A percentile compares a stretch with the other conserved stretches of the same genome.
Evolutionary conservation across 2,797 vertebrate species (phyloP).

Genomic region (Petrocephalus schoutedeni): DNA sequence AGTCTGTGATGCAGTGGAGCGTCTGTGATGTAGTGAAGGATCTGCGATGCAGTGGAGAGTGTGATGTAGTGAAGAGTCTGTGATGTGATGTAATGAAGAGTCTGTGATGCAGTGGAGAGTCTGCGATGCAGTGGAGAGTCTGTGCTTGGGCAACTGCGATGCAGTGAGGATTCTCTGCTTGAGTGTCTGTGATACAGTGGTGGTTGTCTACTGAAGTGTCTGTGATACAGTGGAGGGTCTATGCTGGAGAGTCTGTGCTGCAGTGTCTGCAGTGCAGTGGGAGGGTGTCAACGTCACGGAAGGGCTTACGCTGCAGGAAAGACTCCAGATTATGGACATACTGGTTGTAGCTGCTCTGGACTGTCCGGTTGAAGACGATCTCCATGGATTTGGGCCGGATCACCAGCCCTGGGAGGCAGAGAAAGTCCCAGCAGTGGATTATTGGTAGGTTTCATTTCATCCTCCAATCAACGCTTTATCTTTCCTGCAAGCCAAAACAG

Average conservation of each 20-base stretch:
- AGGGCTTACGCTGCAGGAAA: slow-evolving; percentile 75
- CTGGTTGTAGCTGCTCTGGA: slow-evolving; percentile 53
- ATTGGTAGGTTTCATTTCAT: not conserved
- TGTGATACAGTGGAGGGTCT: not conserved
- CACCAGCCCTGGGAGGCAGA: slow-evolving; percentile 69
- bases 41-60: not conserved
- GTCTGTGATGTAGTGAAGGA: not conserved
- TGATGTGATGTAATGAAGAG: not conserved
- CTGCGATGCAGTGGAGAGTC: too few relatives aligned
- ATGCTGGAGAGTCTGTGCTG: not conserved
- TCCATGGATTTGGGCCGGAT: slow-evolving; percentile 79
- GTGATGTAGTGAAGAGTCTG: too few relatives aligned
- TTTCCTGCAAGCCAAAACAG: not conserved
- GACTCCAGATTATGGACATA: slow-evolving; percentile 67
- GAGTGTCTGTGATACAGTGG: not conserved
- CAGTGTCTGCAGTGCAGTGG: not conserved
- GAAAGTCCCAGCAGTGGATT: not conserved
- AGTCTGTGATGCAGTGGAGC: not conserved
- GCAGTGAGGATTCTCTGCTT: not conserved
- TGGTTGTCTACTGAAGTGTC: not conserved
- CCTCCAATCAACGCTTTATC: not conserved
- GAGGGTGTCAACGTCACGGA: not conserved
- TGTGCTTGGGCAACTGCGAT: too few relatives aligned
- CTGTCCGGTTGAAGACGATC: slow-evolving; percentile 65
- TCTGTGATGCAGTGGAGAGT: not conserved